These are phyloP conservation scores for Palythoa grandiflora DNA, from an alignment of 92 coral and sea anemone species.

Conservation along the genomic window DNA sequence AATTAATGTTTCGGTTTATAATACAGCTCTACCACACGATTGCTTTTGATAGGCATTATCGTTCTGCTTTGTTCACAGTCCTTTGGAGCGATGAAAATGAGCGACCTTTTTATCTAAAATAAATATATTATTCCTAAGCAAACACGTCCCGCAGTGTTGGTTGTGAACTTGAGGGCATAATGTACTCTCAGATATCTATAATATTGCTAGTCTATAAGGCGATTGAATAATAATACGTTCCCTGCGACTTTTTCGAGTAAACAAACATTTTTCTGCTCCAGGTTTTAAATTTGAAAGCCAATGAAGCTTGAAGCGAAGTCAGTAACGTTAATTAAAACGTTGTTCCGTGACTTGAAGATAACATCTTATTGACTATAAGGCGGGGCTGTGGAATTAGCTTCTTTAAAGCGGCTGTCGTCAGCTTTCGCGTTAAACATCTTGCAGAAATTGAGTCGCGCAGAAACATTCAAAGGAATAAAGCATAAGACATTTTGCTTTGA, in stretches of 20 bases:
- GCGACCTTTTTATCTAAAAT: constrained; percentile 39
- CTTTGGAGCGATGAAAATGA: constrained; percentile 25
- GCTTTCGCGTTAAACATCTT: constrained; percentile 40
- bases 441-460: neutral
- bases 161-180: neutral
- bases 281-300: constrained; percentile 1
- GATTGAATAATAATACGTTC: constrained; percentile 11
- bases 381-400: constrained; percentile 82
- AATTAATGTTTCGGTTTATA: neutral
- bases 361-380: constrained; percentile 70
- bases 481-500: constrained; percentile 26
- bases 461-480: neutral
- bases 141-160: constrained; percentile 35
- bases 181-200: neutral
- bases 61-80: neutral
- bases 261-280: constrained; percentile 21
- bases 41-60: neutral
- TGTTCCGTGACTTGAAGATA: constrained; percentile 83
- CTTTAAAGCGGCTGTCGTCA: constrained; percentile 78
- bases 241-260: constrained; percentile 6
- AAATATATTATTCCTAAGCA: constrained; percentile 42
- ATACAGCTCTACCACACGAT: neutral
- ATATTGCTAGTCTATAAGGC: neutral
- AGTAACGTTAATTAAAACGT: neutral
- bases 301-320: constrained; percentile 22